These are phyloP conservation scores for Acipenser oxyrinchus DNA, from an alignment of 2,797 vertebrate species.

Conservation along the genomic window DNA sequence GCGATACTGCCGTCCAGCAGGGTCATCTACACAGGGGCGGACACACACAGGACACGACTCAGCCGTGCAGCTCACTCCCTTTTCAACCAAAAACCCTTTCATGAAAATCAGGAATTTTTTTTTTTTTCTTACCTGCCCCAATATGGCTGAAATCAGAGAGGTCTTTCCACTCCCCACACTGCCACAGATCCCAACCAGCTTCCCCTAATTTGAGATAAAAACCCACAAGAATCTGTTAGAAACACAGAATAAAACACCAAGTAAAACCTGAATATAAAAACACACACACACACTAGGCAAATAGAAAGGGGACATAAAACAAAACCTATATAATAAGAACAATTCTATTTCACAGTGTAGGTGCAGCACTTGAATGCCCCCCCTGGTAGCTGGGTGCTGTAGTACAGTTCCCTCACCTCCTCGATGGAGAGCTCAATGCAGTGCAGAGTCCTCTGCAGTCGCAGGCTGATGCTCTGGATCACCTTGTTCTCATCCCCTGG, in stretches of 20 bases:
- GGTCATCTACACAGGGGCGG: conserved; percentile 63
- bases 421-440: conserved; percentile 70
- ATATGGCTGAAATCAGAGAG: conserved; percentile 79
- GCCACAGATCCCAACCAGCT: conserved; percentile 83
- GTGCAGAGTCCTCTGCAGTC: conserved; percentile 76
- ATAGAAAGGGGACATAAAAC: too few species aligned
- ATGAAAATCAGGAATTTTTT: too few species aligned
- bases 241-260: conserved; percentile 21
- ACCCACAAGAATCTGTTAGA: not conserved
- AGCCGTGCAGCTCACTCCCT: not conserved
- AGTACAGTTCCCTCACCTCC: conserved; percentile 51
- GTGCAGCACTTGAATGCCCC: not conserved
- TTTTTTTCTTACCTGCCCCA: conserved; percentile 75
- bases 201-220: conserved; percentile 52
- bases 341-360: not conserved
- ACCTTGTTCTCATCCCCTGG: conserved; percentile 60
- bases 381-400: not conserved
- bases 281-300: not conserved
- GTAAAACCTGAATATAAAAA: not conserved
- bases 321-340: not conserved
- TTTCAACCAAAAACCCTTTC: not conserved
- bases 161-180: conserved; percentile 89
- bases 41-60: conserved; percentile 18
- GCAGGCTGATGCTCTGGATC: conserved; percentile 52
- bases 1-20: conserved; percentile 76